Percentiles rank a stretch among this genome's conserved stretches.
phyloP scores from a whole-genome alignment of 2,888 invertebrate genomes.

The Mythimna lalbum region DNA sequence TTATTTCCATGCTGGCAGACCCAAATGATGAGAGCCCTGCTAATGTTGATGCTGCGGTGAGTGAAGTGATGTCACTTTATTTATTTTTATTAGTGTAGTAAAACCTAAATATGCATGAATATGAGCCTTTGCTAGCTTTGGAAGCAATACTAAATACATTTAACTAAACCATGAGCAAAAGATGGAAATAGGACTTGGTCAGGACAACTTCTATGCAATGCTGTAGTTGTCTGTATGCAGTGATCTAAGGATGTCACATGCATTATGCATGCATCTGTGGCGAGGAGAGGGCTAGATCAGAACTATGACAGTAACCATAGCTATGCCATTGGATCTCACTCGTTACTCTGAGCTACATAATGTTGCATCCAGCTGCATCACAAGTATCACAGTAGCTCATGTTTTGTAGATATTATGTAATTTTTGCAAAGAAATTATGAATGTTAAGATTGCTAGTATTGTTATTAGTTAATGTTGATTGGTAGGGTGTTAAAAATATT shows the following conservation, averaged over 20 bases:
- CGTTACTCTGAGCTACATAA: background rate
- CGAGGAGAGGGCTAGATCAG: background rate
- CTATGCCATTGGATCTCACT: conserved; percentile 1
- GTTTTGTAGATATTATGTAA: conserved; percentile 4
- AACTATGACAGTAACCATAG: background rate
- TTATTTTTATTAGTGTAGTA: conserved; percentile 21
- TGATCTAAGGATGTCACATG: background rate
- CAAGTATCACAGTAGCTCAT: conserved; percentile 15
- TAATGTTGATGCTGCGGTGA: conserved; percentile 99
- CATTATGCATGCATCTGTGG: background rate
- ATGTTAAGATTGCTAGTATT: conserved; percentile 3
- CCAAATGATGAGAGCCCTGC: conserved; percentile 99
- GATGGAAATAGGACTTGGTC: background rate
- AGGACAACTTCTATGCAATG: background rate
- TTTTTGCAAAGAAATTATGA: background rate
- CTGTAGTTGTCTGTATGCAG: background rate
- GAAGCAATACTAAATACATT: background rate
- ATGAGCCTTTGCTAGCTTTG: conserved; percentile 1
- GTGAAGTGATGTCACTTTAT: conserved; percentile 76
- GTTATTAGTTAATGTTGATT: background rate
- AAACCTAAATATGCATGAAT: conserved; percentile 19
- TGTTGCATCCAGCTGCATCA: conserved; percentile 14
- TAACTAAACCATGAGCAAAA: conserved; percentile 3
- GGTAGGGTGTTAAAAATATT: background rate
- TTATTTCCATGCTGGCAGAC: conserved; percentile 99